Evolutionary conservation across 2,888 invertebrate species (phyloP).

Genomic region (Ochlodes sylvanus): DNA sequence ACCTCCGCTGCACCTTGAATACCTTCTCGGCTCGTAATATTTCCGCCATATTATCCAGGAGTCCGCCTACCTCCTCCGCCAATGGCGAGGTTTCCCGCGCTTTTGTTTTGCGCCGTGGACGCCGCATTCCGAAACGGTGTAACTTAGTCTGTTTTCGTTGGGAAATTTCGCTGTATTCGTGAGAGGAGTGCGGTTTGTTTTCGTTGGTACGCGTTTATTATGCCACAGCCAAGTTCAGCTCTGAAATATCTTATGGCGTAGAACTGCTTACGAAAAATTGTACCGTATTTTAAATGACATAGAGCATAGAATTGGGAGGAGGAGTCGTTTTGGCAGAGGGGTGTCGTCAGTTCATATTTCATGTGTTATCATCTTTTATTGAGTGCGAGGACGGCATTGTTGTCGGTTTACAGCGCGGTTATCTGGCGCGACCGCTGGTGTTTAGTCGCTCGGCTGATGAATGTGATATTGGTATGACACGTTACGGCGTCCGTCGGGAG

Average conservation of each 20-base stretch:
- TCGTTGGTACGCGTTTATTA: slow-evolving; percentile 76
- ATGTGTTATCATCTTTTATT: slow-evolving; percentile 85
- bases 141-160: slow-evolving; percentile 76
- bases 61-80: slow-evolving; percentile 82
- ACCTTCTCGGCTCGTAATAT: slow-evolving; percentile 80
- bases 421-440: slow-evolving; percentile 76
- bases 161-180: slow-evolving; percentile 80
- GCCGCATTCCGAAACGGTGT: slow-evolving; percentile 80
- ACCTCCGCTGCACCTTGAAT: slow-evolving; percentile 74
- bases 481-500: slow-evolving; percentile 50
- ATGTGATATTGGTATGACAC: slow-evolving; percentile 72
- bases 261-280: slow-evolving; percentile 40
- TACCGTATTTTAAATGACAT: slow-evolving; percentile 44
- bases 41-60: slow-evolving; percentile 83
- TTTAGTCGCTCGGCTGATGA: slow-evolving; percentile 78
- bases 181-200: slow-evolving; percentile 76
- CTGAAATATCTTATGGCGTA: slow-evolving; percentile 59
- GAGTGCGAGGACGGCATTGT: slow-evolving; percentile 83
- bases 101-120: slow-evolving; percentile 78
- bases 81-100: slow-evolving; percentile 81
- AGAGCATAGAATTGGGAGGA: slow-evolving; percentile 47
- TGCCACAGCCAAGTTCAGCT: slow-evolving; percentile 55
- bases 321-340: slow-evolving; percentile 57
- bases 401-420: slow-evolving; percentile 82
- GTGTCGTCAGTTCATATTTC: slow-evolving; percentile 83